Evolutionary conservation across 2,888 invertebrate genomes (phyloP).

Genomic region (Epinotia bilunana): DNA sequence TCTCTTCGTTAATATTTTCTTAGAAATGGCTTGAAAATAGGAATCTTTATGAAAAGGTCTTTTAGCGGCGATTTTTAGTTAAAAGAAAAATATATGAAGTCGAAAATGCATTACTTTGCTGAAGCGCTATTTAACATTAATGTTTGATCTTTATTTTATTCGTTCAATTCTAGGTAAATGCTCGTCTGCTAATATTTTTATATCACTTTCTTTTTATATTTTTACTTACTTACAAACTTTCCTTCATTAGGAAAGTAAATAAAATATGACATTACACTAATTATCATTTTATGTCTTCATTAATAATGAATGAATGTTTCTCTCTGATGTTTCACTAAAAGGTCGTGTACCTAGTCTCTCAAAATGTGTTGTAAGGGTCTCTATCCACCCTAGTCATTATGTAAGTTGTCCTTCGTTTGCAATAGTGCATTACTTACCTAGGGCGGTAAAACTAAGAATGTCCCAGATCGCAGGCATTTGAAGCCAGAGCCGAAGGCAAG

Average conservation of each 20-base stretch:
- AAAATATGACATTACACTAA: not conserved
- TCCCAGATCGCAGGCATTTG: too few species aligned
- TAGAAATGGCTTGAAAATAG: conserved; percentile 8
- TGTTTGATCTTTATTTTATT: not conserved
- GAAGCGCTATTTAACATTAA: conserved; percentile 7
- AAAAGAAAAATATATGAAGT: conserved; percentile 9
- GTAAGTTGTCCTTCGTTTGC: too few species aligned
- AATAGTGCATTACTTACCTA: too few species aligned
- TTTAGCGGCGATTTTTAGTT: conserved; percentile 4
- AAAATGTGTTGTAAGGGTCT: too few species aligned
- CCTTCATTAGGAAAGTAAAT: not conserved
- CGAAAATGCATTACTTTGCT: conserved; percentile 14
- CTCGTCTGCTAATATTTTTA: not conserved
- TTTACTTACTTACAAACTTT: not conserved
- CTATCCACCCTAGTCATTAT: too few species aligned
- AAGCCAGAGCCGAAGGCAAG: too few species aligned
- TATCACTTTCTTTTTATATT: not conserved
- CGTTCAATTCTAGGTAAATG: not conserved
- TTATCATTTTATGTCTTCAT: not conserved
- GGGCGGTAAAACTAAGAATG: too few species aligned
- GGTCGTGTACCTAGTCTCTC: too few species aligned
- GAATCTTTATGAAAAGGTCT: conserved; percentile 13
- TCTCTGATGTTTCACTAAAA: too few species aligned
- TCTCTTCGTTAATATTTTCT: conserved; percentile 32
- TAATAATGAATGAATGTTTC: not conserved